Percentiles rank a stretch among this genome's conserved stretches.
Conservation (phyloP, 2,797 vertebrate genomes). For the Pseudochaenichthys georgianus region DNA sequence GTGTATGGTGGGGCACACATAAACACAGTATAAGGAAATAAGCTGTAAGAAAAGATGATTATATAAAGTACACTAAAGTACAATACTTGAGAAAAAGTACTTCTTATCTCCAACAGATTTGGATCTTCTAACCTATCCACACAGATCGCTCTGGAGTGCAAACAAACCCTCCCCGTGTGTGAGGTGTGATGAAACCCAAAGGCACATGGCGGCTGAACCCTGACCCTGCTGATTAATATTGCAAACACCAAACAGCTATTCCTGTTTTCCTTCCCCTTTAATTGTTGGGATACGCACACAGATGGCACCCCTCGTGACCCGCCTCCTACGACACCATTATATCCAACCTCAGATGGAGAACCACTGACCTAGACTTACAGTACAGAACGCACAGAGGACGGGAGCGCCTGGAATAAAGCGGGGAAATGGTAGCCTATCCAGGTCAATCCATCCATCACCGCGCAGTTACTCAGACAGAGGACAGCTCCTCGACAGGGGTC, state of each 20-base stretch:
- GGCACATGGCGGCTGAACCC: neutral
- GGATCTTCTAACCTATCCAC: constrained; percentile 12
- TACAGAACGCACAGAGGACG: constrained; percentile 59
- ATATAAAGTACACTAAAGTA: no score
- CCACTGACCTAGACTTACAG: constrained; percentile 65
- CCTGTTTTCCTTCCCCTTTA: neutral
- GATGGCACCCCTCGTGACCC: constrained; percentile 2
- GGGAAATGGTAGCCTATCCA: constrained; percentile 80
- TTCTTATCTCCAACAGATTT: constrained; percentile 1
- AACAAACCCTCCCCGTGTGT: constrained; percentile 1
- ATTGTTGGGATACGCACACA: neutral
- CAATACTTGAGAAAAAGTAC: no score
- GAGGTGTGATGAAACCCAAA: constrained; percentile 7
- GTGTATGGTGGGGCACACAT: no score
- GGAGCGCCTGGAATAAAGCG: constrained; percentile 68
- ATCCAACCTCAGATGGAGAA: constrained; percentile 41
- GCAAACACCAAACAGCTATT: neutral
- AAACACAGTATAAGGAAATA: no score
- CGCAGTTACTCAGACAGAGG: constrained; percentile 84
- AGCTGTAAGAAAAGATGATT: no score
- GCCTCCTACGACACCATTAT: neutral
- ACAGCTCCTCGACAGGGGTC: constrained; percentile 84
- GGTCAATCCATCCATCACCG: constrained; percentile 86
- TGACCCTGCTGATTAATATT: constrained; percentile 21
- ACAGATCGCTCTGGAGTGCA: constrained; percentile 1